Base-by-base conservation (phyloP, 2,888 invertebrate species). In the Amorpha juglandis region DNA sequence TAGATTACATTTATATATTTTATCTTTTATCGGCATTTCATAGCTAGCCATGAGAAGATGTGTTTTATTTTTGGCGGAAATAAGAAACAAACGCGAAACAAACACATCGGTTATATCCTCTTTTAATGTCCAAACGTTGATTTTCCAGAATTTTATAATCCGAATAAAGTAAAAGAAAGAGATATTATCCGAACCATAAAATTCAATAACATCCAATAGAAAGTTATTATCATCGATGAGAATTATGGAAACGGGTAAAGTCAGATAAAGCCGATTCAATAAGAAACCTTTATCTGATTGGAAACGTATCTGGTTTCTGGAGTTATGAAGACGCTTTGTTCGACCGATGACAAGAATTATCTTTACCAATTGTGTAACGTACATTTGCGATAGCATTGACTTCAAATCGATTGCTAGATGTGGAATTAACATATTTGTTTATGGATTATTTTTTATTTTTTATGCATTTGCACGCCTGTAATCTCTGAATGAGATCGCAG, bases 321-420 rank as follows among this genome's bases (percentile, higher is more conserved):
- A 58, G 42, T 58, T 48, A 14, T 33, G 47, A 64, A 58, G 55
- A 58, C 55, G 64, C 55, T 64, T 75, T 76, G 73, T 74, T 68
- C 64, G 69, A 51, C 64, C 70, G 67, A 67, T 67, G 71, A 64
- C 66, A 69, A 71, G 76, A 78, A 77, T 78, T 76, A 78, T 76
- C 75, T 76, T 74, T 75, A 75, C 73, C 72, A 68, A 73, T 70
- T 68, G 69, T 71, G 71, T 78, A 74, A 74, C 74, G 73, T 73
- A 78, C 76, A 50, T 64, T 68, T 68, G 62, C 69, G 67, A 70
- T 70, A 67, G 68, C 62, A 16, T 11, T 7, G 65, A 62, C 50
- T 38, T 42, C 12, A 14, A 27, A 53, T 55, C n/a, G 12, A 35
- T 33, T 45, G 4, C 64, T 65, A 19, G 64, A 65, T 62, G 38